Evolutionary conservation across 2,113 vertebrate species (phyloP), one percentile per base, ranked within the genome.

Genomic region (Oryzias melastigma): DNA sequence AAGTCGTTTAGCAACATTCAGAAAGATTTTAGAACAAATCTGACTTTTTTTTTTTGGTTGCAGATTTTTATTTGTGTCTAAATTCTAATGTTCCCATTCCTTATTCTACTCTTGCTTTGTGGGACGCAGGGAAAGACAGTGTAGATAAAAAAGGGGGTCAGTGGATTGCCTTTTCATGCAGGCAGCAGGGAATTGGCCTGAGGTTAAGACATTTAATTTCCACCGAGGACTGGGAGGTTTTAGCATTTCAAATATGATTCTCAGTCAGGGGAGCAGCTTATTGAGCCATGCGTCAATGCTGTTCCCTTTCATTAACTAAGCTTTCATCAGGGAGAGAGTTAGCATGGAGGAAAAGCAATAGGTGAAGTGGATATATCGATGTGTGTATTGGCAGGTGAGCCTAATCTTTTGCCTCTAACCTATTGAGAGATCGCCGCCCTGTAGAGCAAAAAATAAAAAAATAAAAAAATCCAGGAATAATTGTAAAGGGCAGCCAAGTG

Each of bases 301-400:
- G 74, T 75, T 86, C 77, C 50, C 66, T 80, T 77, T 83, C 81
- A 87, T 87, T 85, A 85, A 72, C 43, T 58, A 71, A 67, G 63
- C 77, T 73, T 86, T 84, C 81, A 73, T 84, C 73, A 69, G 57
- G 68, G 62, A 62, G 51, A 46, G 62, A 18, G 59, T 64, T 35
- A 53, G 65, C 64, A 57, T 24, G 64, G 35, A 71, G 61, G 42
- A 78, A 71, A 81, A 40, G 63, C 81, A 81, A 81, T 85, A 71
- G 73, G 67, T 52, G 67, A 58, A 62, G 58, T 20, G 61, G 74
- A 81, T 75, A 58, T 85, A 88, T 88, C 75, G 85, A 87, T 12
- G 46, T 27, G 41, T 5, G 13, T 85, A 89, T 90, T 83, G 88
- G 65, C 87, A 85, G 82, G 74, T 75, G 66, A 17, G 65, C 50